Percentiles rank a stretch among this genome's conserved stretches.
Evolutionary conservation across 1,140 invertebrate genomes (phyloP).

Genomic region (Maniola jurtina): DNA sequence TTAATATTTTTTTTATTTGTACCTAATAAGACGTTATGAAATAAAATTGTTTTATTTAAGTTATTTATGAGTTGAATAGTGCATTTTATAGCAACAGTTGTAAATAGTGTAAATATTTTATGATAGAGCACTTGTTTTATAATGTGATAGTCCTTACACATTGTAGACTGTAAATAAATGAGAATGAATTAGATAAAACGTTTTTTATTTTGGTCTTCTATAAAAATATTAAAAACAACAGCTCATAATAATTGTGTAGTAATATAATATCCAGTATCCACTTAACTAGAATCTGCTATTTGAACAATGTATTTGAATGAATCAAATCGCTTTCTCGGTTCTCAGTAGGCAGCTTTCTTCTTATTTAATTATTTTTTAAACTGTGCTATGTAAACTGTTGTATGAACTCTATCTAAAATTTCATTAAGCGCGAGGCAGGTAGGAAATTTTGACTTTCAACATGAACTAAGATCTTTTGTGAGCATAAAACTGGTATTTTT

Average conservation of each 20-base stretch:
- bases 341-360: no score
- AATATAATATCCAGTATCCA: no score
- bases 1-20: not conserved
- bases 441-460: no score
- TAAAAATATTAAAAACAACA: no score
- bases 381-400: no score
- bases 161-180: conserved; percentile 76
- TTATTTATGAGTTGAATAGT: conserved; percentile 36
- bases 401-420: not conserved
- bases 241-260: not conserved
- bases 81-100: conserved; percentile 58
- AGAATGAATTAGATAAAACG: conserved; percentile 59
- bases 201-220: conserved; percentile 34
- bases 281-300: no score
- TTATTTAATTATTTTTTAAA: no score
- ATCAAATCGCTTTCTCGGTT: no score
- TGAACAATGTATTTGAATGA: no score
- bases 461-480: no score
- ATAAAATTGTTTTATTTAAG: conserved; percentile 15
- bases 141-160: conserved; percentile 72
- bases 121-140: conserved; percentile 67
- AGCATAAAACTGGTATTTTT: no score
- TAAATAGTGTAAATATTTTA: conserved; percentile 73
- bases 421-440: conserved; percentile 1
- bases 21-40: not conserved